phyloP scores from a whole-genome alignment of 2,113 vertebrate genomes.

The Podocnemis expansa region DNA sequence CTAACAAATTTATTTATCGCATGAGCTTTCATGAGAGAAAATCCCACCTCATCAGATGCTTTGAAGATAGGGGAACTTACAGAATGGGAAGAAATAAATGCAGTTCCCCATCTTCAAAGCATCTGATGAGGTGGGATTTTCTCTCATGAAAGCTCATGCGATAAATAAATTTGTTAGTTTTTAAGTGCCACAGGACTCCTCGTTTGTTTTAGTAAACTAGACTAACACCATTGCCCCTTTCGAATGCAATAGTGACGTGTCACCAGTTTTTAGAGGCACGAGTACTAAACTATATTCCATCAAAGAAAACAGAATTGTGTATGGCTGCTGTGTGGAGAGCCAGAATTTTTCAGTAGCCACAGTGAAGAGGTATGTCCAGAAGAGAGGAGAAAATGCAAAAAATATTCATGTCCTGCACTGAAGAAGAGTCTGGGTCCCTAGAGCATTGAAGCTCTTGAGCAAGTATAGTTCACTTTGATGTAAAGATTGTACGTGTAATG shows the following conservation, averaged over 20 bases:
- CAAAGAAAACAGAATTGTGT: not conserved
- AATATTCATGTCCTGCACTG: rapidly evolving
- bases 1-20: too few relatives aligned
- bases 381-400: not conserved
- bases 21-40: too few relatives aligned
- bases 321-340: rapidly evolving
- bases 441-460: not conserved
- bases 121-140: too few relatives aligned
- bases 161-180: too few relatives aligned
- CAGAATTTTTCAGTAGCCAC: not conserved
- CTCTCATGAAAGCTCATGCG: too few relatives aligned
- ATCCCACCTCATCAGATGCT: too few relatives aligned
- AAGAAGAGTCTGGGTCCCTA: not conserved
- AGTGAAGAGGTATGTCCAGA: not conserved
- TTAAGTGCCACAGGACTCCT: too few relatives aligned
- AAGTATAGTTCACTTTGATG: not conserved
- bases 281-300: not conserved
- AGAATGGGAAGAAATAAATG: too few relatives aligned
- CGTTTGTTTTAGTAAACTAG: too few relatives aligned
- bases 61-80: too few relatives aligned
- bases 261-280: not conserved
- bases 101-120: too few relatives aligned
- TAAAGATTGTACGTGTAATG: not conserved
- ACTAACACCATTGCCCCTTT: too few relatives aligned
- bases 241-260: not conserved